phyloP scores from a whole-genome alignment of 1,140 invertebrate genomes.

The Aphis craccivora region DNA sequence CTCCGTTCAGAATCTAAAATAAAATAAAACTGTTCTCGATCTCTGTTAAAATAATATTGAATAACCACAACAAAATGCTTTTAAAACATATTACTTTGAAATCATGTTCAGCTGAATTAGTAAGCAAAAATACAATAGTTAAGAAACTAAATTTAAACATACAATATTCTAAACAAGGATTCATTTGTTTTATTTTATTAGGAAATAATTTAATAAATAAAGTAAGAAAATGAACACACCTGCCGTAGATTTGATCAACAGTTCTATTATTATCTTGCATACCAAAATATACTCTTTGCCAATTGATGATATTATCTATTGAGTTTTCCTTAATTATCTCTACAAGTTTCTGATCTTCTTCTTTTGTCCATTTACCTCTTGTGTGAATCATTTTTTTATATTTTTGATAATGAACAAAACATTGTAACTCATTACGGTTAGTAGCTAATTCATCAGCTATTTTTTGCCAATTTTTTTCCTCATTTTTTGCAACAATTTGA shows the following conservation, averaged over 20 bases:
- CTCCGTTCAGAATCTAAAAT: no score
- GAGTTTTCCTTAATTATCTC: conserved; percentile 34
- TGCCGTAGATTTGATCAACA: conserved; percentile 45
- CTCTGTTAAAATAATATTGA: no score
- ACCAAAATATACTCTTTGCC: conserved; percentile 53
- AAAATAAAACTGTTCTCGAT: no score
- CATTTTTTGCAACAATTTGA: not conserved
- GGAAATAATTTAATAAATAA: not conserved
- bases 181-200: not conserved
- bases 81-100: no score
- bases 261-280: not conserved
- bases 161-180: no score
- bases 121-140: no score
- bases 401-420: conserved; percentile 52
- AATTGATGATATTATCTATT: conserved; percentile 34
- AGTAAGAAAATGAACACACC: not conserved
- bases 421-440: conserved; percentile 53
- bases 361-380: conserved; percentile 50
- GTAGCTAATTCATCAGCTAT: conserved; percentile 30
- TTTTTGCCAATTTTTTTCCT: conserved; percentile 44
- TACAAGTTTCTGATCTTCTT: conserved; percentile 39
- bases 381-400: not conserved
- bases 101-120: no score
- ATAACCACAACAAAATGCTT: no score
- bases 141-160: no score